Evolutionary conservation across 2,797 vertebrate species (phyloP).

Genomic region (Periophthalmus magnuspinnatus): DNA sequence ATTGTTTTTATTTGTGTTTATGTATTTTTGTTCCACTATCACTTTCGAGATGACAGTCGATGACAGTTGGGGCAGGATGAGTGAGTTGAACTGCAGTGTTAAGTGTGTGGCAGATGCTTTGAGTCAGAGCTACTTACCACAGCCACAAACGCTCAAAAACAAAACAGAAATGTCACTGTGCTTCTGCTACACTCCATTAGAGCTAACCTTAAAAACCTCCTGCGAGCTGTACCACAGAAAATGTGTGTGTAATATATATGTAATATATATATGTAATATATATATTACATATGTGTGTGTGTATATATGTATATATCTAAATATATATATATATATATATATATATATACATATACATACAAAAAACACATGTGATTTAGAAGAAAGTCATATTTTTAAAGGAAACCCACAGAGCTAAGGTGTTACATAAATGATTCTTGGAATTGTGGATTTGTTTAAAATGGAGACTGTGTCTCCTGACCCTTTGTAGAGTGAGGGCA

Average conservation of each 20-base stretch:
- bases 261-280: no score
- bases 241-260: background rate
- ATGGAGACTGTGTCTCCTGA: no score
- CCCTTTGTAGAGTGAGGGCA: background rate
- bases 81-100: constrained; percentile 8
- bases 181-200: constrained; percentile 45
- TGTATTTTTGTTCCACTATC: background rate
- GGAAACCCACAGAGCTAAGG: no score
- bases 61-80: background rate
- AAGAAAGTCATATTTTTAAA: no score
- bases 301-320: background rate
- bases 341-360: no score
- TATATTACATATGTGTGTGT: no score
- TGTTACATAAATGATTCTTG: no score
- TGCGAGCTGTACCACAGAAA: constrained; percentile 5
- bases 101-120: constrained; percentile 29
- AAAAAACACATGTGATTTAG: no score
- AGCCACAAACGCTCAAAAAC: constrained; percentile 17
- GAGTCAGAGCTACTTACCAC: constrained; percentile 45
- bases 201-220: constrained; percentile 32
- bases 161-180: constrained; percentile 36
- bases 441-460: no score
- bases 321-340: no score
- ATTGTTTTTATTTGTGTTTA: background rate
- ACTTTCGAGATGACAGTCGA: background rate